Percentiles rank a stretch among this genome's conserved stretches.
Conservation (phyloP, 2,797 vertebrate species). For the Catharus ustulatus region DNA sequence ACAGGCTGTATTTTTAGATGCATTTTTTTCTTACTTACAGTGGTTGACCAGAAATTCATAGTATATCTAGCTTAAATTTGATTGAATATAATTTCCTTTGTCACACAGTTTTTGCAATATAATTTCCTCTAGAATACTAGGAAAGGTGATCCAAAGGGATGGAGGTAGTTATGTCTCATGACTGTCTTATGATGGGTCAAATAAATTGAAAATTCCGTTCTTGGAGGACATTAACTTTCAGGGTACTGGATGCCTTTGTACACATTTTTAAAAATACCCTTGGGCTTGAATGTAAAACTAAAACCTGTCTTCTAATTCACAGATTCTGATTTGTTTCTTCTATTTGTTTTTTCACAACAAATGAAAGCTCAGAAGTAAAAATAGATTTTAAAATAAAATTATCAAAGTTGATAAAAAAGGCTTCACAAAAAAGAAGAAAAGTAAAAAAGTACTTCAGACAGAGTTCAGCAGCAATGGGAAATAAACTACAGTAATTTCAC, state of each 20-base stretch:
- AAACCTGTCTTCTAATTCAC: not conserved
- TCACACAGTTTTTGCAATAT: not conserved
- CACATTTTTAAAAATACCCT: not conserved
- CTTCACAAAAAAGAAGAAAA: not conserved
- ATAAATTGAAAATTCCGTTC: not conserved
- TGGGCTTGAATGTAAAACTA: not conserved
- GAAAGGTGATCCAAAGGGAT: not conserved
- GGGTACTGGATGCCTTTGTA: not conserved
- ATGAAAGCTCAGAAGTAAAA: not conserved
- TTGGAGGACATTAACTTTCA: not conserved
- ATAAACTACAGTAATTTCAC: not conserved
- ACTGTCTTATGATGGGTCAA: not conserved
- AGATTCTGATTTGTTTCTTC: not conserved
- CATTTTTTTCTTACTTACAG: not conserved
- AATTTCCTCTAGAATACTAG: not conserved
- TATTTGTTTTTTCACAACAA: not conserved
- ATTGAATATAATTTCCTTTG: not conserved
- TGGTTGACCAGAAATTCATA: not conserved
- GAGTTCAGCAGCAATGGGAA: not conserved
- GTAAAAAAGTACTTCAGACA: not conserved
- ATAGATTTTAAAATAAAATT: not conserved
- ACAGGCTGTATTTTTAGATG: not conserved
- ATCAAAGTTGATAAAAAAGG: not conserved
- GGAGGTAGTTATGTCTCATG: not conserved
- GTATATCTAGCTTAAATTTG: not conserved